These are phyloP conservation scores for Melieria crassipennis DNA, from an alignment of 2,888 invertebrate genomes.

Conservation along the genomic window DNA sequence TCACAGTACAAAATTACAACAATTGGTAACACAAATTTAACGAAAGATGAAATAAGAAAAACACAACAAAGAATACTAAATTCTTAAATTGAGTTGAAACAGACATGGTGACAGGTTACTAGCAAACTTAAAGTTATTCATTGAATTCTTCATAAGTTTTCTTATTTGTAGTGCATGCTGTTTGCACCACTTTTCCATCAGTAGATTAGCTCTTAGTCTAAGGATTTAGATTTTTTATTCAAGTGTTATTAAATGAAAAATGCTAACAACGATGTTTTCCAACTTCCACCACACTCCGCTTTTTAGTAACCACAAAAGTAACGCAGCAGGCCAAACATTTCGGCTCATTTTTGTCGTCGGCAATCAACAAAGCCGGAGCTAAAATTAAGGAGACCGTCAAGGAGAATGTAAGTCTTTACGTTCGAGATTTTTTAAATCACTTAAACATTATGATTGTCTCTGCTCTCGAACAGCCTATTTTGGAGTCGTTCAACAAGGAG, in stretches of 20 bases:
- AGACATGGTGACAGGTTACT: constrained; percentile 57
- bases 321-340: constrained; percentile 89
- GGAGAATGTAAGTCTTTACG: constrained; percentile 83
- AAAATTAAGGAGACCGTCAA: constrained; percentile 97
- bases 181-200: background rate
- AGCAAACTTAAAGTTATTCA: constrained; percentile 4
- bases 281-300: background rate
- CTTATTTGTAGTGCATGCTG: constrained; percentile 5
- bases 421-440: background rate
- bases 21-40: constrained; percentile 48
- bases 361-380: constrained; percentile 95
- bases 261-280: too few relatives aligned
- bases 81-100: constrained; percentile 12
- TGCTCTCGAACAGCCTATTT: constrained; percentile 78
- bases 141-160: background rate
- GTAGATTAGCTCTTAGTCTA: background rate
- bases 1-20: constrained; percentile 52
- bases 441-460: background rate
- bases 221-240: background rate
- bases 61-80: constrained; percentile 14
- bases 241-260: background rate
- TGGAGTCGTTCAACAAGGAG: constrained; percentile 97
- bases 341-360: constrained; percentile 92
- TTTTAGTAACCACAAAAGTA: constrained; percentile 85
- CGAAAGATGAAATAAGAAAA: constrained; percentile 27